A percentile compares a stretch with the other conserved stretches of the same genome.
phyloP scores from a whole-genome alignment of 2,797 vertebrate species.

The Poeciliopsis presidionis region DNA sequence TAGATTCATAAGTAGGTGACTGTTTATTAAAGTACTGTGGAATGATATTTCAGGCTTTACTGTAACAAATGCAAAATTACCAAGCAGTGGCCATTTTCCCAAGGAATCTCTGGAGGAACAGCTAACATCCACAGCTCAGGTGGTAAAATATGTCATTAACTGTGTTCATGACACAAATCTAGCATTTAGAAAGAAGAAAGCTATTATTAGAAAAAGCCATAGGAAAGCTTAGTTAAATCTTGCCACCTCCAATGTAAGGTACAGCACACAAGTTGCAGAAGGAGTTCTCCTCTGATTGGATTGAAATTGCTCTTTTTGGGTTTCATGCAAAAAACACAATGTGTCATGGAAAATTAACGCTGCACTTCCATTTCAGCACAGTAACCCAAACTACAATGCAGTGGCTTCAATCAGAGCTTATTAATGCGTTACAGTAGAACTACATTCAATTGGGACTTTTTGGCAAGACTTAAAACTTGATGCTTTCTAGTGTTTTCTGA shows the following conservation, averaged over 20 bases:
- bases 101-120: not conserved
- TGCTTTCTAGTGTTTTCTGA: too few relatives aligned
- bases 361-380: not conserved
- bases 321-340: not conserved
- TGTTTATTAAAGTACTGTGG: not conserved
- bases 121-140: not conserved
- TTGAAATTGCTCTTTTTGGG: not conserved
- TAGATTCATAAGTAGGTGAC: not conserved
- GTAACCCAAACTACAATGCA: not conserved
- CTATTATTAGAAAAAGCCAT: not conserved
- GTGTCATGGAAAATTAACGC: not conserved
- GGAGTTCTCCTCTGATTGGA: not conserved
- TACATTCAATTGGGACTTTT: not conserved
- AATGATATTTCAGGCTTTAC: not conserved
- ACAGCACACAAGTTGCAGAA: not conserved
- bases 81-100: not conserved
- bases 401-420: not conserved
- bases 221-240: not conserved
- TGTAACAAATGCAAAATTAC: not conserved
- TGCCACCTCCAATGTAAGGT: not conserved
- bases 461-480: not conserved
- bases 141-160: not conserved
- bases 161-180: not conserved
- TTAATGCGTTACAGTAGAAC: not conserved
- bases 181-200: not conserved